Evolutionary conservation across 2,888 invertebrate genomes (phyloP).

Genomic region (Dromius quadrimaculatus): DNA sequence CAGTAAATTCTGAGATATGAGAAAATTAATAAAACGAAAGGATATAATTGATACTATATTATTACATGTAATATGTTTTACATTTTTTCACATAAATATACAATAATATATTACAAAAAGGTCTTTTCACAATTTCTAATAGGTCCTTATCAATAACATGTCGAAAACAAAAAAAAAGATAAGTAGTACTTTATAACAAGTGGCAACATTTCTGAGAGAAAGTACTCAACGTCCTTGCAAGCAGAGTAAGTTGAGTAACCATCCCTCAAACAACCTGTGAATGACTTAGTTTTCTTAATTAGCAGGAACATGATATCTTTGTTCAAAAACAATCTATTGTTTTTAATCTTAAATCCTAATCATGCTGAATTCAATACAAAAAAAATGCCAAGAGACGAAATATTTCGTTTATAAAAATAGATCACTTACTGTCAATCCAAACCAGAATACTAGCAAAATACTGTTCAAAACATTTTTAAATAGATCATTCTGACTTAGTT

Average conservation of each 20-base stretch:
- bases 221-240: slow-evolving; percentile 5
- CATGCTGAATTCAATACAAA: slow-evolving; percentile 58
- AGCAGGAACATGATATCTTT: slow-evolving; percentile 67
- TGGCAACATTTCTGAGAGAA: slow-evolving; percentile 45
- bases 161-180: slow-evolving; percentile 49
- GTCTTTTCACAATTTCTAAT: slow-evolving; percentile 62
- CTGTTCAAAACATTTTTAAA: slow-evolving; percentile 54
- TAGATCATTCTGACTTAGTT: slow-evolving; percentile 58
- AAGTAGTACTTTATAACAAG: slow-evolving; percentile 51
- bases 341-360: slow-evolving; percentile 60
- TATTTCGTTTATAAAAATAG: slow-evolving; percentile 53
- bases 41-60: slow-evolving; percentile 53
- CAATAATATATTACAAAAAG: slow-evolving; percentile 66
- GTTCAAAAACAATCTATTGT: slow-evolving; percentile 62
- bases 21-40: slow-evolving; percentile 35
- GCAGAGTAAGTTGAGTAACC: slow-evolving; percentile 8
- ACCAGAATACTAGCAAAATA: slow-evolving; percentile 54
- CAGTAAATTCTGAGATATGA: slow-evolving; percentile 9
- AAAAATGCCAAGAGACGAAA: slow-evolving; percentile 54
- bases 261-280: slow-evolving; percentile 55
- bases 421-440: slow-evolving; percentile 53
- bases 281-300: slow-evolving; percentile 65
- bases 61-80: slow-evolving; percentile 52
- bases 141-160: slow-evolving; percentile 46
- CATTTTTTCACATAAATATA: slow-evolving; percentile 62